Evolutionary conservation across 2,888 invertebrate genomes (phyloP), one percentile per base, ranked within the genome.

Genomic region (Limnephilus rhombicus): DNA sequence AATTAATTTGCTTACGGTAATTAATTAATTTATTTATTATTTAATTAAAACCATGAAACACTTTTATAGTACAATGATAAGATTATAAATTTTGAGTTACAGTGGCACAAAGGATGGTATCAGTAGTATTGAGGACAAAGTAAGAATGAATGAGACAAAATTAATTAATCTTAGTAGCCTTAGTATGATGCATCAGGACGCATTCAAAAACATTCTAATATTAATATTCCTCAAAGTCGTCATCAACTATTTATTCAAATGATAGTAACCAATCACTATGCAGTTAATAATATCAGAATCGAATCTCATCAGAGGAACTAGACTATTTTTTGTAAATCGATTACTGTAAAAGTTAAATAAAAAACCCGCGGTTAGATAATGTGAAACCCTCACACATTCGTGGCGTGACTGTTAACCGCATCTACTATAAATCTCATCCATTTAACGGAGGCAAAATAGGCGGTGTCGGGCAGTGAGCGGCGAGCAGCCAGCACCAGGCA

Each of bases 371-470:
- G 91, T 86, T 87, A 41, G 91, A 87, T 85, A 53, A 85, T 90
- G 68, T 80, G 34, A 37, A 91, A 87, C 87, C 86, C 86, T 91
- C 80, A 37, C 91, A 86, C 87, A 41, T 85, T 81, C 41, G 41
- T 80, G 68, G 90, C 82, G 87, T 87, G 86, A 86, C 87, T 87
- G 87, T 31, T 87, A 68, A 87, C 87, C 87, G 68, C 87, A 87
- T 68, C 68, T 34, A 31, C 31, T 68, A 87, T 87, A 87, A 87
- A 89, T 89, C 80, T 89, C 89, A 81, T 89, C 45, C 89, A 89
- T 80, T 89, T 89, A 88, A 37, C 81, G 41, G 89, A 89, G 89
- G 89, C 80, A n/a, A 89, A 89, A 89, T 89, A 80, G 81, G 89
- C 41, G 89, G 89, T 89, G 81, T 41, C 45, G 89, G 45, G 80